Percentiles rank a stretch among this genome's conserved stretches.
These are phyloP conservation scores for Tapera naevia DNA, from an alignment of 2,797 vertebrate species.

Conservation along the genomic window DNA sequence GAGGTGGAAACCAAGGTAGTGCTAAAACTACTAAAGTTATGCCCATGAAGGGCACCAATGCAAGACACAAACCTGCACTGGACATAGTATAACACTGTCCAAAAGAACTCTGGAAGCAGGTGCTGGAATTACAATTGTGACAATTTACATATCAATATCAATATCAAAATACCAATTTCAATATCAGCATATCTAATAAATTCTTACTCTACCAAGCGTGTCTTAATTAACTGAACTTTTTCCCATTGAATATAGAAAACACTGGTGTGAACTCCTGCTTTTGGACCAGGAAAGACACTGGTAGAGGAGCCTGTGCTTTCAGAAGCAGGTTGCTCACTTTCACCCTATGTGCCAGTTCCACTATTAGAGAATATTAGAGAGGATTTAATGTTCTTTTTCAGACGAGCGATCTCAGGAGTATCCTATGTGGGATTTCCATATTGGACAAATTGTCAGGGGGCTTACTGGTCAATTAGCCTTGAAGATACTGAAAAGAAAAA, in stretches of 20 bases:
- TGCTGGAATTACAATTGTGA: background rate
- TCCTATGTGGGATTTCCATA: background rate
- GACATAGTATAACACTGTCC: too few species aligned
- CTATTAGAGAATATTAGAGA: background rate
- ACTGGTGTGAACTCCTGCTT: background rate
- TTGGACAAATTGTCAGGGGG: background rate
- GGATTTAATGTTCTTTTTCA: background rate
- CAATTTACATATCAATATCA: too few species aligned
- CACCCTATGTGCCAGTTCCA: background rate
- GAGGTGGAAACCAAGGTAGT: background rate
- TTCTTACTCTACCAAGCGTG: background rate
- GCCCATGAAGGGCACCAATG: background rate
- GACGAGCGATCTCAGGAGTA: background rate
- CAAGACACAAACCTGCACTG: background rate
- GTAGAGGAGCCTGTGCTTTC: background rate
- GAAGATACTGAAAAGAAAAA: background rate
- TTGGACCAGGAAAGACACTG: background rate
- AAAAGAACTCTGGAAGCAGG: background rate
- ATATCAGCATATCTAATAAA: background rate
- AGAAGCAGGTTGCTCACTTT: background rate
- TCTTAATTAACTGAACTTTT: background rate
- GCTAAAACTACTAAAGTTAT: background rate
- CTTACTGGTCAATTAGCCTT: background rate
- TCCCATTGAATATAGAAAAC: background rate
- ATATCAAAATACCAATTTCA: background rate